phyloP scores from a whole-genome alignment of 2,797 vertebrate genomes.

The Cyclopterus lumpus region DNA sequence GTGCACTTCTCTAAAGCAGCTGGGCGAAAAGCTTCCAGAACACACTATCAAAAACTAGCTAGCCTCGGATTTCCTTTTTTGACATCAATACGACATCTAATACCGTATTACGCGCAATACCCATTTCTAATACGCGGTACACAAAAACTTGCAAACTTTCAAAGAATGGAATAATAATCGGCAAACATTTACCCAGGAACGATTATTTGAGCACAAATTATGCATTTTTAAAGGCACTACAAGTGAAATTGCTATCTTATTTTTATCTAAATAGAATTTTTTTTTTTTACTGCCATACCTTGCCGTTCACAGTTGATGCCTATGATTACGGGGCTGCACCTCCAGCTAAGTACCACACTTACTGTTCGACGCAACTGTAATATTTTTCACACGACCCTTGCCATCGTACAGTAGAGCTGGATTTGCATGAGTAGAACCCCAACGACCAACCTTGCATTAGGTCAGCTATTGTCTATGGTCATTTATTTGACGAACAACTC shows the following conservation, averaged over 20 bases:
- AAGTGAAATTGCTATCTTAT: background rate
- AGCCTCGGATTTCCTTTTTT: background rate
- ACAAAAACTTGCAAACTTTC: background rate
- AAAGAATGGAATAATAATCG: background rate
- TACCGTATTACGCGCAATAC: background rate
- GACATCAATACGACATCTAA: background rate
- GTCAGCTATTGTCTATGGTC: background rate
- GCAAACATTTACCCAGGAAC: background rate
- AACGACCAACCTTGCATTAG: background rate
- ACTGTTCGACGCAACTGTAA: constrained; percentile 3
- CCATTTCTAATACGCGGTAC: background rate
- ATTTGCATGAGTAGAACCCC: background rate
- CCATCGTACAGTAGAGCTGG: background rate
- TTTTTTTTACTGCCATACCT: background rate
- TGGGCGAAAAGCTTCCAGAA: background rate
- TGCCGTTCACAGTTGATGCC: background rate
- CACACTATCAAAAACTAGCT: background rate
- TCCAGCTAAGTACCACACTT: background rate
- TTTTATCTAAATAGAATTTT: background rate
- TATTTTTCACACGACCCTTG: constrained; percentile 1
- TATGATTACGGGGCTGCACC: constrained; percentile 11
- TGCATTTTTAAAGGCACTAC: background rate
- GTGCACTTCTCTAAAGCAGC: background rate
- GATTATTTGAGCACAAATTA: background rate
- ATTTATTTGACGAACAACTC: background rate